Percentiles rank a stretch among this genome's conserved stretches.
phyloP scores from a whole-genome alignment of 2,888 invertebrate genomes.

The Cephonodes hylas region DNA sequence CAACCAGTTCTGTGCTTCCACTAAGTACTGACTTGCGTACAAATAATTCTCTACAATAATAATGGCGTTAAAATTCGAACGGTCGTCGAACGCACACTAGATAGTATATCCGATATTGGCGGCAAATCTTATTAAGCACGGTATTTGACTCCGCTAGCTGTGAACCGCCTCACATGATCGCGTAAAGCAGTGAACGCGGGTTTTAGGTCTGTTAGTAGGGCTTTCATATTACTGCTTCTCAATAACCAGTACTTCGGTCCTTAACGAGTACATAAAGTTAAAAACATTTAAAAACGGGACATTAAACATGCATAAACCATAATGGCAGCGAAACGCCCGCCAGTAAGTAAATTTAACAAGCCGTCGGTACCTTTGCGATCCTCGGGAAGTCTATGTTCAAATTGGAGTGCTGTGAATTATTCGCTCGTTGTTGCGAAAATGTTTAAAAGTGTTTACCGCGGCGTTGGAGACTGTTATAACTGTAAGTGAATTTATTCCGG shows the following conservation, averaged over 20 bases:
- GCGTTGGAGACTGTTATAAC: neutral
- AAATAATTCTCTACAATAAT: neutral
- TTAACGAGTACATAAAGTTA: neutral
- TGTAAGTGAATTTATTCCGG: neutral
- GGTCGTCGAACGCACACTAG: neutral
- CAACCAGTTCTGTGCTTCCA: neutral
- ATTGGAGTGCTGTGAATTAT: neutral
- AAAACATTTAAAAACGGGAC: neutral
- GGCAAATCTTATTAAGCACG: neutral
- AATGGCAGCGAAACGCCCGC: neutral
- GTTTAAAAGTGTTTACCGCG: neutral
- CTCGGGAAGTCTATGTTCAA: neutral
- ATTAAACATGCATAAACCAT: too few relatives aligned
- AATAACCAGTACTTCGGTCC: neutral
- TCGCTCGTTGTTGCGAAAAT: too few relatives aligned
- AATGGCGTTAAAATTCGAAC: neutral
- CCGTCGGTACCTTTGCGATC: neutral
- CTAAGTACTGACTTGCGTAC: neutral
- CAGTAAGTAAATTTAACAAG: neutral
- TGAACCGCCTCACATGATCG: neutral
- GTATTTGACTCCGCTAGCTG: neutral
- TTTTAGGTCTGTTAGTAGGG: neutral
- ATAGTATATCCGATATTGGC: neutral
- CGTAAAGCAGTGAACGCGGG: neutral
- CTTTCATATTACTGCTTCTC: neutral